Conservation (phyloP, 2,888 invertebrate species). For the Glyphotaelius pellucidus region DNA sequence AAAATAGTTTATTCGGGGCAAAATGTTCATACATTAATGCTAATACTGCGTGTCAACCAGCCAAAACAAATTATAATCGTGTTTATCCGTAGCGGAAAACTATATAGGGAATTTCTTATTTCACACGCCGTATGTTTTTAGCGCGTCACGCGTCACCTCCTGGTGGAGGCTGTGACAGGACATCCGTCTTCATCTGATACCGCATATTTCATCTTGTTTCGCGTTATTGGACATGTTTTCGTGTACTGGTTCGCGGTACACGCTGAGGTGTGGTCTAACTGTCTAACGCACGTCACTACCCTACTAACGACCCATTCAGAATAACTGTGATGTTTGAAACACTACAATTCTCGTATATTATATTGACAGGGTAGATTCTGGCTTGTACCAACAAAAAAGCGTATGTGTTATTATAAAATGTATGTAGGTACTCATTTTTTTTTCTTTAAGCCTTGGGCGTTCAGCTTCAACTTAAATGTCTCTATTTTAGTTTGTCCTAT, state of each 20-base stretch:
- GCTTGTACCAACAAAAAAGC: too few relatives aligned
- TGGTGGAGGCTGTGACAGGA: neutral
- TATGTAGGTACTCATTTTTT: too few relatives aligned
- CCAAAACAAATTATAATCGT: neutral
- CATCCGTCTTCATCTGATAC: neutral
- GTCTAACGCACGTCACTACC: neutral
- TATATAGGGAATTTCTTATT: neutral
- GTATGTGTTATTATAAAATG: too few relatives aligned
- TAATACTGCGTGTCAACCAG: neutral
- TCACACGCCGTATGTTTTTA: neutral
- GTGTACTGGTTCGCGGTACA: neutral
- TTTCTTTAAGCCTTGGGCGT: too few relatives aligned
- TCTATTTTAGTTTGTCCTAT: too few relatives aligned
- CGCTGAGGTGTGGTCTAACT: neutral
- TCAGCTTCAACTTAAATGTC: too few relatives aligned
- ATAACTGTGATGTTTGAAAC: neutral
- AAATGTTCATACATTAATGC: too few relatives aligned
- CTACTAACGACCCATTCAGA: neutral
- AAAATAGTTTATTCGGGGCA: too few relatives aligned
- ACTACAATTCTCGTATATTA: neutral
- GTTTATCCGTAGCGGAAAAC: neutral
- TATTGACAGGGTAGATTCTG: too few relatives aligned
- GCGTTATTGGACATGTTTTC: neutral
- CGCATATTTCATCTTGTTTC: neutral
- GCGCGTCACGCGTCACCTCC: neutral